These are phyloP conservation scores for Toxotes lorentzi DNA, from an alignment of 2,797 vertebrate species.

Conservation along the genomic window DNA sequence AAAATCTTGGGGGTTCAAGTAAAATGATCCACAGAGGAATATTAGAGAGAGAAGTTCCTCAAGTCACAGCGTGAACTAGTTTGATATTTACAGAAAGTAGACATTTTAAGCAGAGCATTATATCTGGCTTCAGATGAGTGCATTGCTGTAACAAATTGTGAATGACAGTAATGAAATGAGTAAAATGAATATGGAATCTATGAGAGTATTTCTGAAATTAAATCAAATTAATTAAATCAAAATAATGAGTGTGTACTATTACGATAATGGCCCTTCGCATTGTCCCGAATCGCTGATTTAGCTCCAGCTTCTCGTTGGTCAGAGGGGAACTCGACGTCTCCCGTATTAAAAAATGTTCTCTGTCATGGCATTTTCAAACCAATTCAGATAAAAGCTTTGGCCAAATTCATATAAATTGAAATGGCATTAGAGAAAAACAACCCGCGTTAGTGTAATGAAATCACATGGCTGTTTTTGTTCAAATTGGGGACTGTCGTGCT, in stretches of 20 bases:
- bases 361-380: slow-evolving; percentile 26
- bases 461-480: slow-evolving; percentile 1
- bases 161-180: slow-evolving; percentile 38
- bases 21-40: neutral
- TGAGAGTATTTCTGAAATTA: slow-evolving; percentile 20
- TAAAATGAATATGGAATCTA: slow-evolving; percentile 15
- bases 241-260: slow-evolving; percentile 30
- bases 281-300: slow-evolving; percentile 6
- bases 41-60: neutral
- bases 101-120: neutral
- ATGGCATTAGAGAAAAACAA: slow-evolving; percentile 34
- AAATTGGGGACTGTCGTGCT: slow-evolving; percentile 10
- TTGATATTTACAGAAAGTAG: slow-evolving; percentile 32
- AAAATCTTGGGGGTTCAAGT: neutral
- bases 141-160: slow-evolving; percentile 8
- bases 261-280: slow-evolving; percentile 29
- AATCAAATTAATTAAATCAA: slow-evolving; percentile 27
- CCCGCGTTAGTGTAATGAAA: slow-evolving; percentile 40
- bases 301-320: neutral
- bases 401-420: slow-evolving; percentile 48
- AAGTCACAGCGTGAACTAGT: neutral
- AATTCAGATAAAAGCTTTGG: slow-evolving; percentile 61
- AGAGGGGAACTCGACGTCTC: slow-evolving; percentile 8
- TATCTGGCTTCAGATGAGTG: slow-evolving; percentile 17
- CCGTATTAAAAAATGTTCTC: slow-evolving; percentile 13